Evolutionary conservation across 2,797 vertebrate species (phyloP), one percentile per base, ranked within the genome.

Genomic region (Sebastes trivittatus): DNA sequence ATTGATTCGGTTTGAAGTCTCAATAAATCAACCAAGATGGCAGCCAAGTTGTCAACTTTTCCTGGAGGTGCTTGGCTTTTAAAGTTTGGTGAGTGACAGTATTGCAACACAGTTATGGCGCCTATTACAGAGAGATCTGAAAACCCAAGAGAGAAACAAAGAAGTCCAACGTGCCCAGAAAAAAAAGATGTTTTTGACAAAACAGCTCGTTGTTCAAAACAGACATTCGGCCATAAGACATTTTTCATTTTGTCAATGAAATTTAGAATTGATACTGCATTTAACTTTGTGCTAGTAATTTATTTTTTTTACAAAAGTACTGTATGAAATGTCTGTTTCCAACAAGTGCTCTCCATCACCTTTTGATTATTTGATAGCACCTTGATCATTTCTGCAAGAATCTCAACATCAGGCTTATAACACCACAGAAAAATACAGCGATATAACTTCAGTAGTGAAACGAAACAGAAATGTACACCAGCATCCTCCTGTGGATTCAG

Each of bases 91-190:
- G 34, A 52, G 20, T 23, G 23, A 10, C 38, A 32, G 58, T 16
- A 63, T 36, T 11, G 4, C 54, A 84, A 54, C 18, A 61, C 42
- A 30, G 25, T 29, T 36, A 14, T 16, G 49, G 65, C 27, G 46
- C 60, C 69, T 58, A 14, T 79, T 58, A 85, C 88, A 89, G 85
- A 91, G 10, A 93, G 90, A 93, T 92, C 94, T 95, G 92, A 95
- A 95, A 95, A 95, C 93, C 93, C 94, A 85, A 80, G 52, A 87
- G 63, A 81, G 49, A 88, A 80, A 42, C 75, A 77, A 87, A 90
- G 67, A 85, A 84, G 80, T 80, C 80, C 87, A 81, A 46, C 6
- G 29, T 27, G 59, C 72, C 82, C 81, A 70, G 66, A 55, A 59
- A 60, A 77, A 70, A 2, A 75, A 46, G 11, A 62, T 6, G 6